Evolutionary conservation across 2,797 vertebrate species (phyloP).

Genomic region (Rhinogobio ventralis): DNA sequence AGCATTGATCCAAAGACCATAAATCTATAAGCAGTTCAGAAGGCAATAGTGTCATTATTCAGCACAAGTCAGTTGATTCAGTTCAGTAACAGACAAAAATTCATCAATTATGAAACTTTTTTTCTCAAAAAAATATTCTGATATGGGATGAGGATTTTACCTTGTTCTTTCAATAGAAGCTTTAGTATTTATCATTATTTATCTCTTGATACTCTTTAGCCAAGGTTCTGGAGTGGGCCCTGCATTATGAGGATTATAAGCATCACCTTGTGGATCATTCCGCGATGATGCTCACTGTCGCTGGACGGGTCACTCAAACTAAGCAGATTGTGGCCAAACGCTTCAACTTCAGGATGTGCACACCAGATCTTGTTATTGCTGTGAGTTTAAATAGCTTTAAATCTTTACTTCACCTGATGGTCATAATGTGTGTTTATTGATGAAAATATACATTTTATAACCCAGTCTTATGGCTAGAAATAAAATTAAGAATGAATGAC

Average conservation of each 20-base stretch:
- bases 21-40: background rate
- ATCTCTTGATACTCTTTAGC: slow-evolving; percentile 62
- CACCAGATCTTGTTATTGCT: slow-evolving; percentile 83
- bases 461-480: background rate
- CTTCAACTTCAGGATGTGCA: slow-evolving; percentile 86
- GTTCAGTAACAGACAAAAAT: no score
- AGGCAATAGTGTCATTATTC: background rate
- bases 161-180: background rate
- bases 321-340: slow-evolving; percentile 84
- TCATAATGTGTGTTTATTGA: background rate
- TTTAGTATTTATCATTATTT: slow-evolving; percentile 1
- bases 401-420: background rate
- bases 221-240: slow-evolving; percentile 75
- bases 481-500: background rate
- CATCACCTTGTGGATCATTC: slow-evolving; percentile 88
- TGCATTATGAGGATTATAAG: slow-evolving; percentile 81
- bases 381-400: slow-evolving; percentile 67
- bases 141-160: background rate
- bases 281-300: slow-evolving; percentile 85
- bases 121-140: background rate
- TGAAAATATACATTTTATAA: background rate
- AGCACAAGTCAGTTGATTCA: no score
- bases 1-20: background rate
- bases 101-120: no score
- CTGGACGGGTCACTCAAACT: slow-evolving; percentile 78